Percentiles rank a stretch among this genome's conserved stretches.
Evolutionary conservation across 2,113 vertebrate genomes (phyloP).

Genomic region (Crypturellus undulatus): DNA sequence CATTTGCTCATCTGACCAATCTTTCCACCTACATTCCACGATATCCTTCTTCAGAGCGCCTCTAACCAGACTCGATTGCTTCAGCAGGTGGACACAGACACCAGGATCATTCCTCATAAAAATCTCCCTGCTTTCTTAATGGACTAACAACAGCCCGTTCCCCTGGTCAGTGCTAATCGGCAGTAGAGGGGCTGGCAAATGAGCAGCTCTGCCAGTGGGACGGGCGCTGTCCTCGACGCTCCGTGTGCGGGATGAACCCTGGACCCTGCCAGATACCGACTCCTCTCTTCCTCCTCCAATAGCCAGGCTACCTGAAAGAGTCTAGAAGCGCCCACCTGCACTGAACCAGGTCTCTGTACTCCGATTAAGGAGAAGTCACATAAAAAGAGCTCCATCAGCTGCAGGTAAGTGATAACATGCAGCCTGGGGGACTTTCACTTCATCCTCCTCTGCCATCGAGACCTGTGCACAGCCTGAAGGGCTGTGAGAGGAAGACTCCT

Average conservation of each 20-base stretch:
- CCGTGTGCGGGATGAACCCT: neutral
- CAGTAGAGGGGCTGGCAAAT: too few relatives aligned
- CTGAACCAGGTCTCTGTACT: conserved; percentile 41
- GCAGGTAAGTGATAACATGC: neutral
- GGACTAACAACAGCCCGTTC: neutral
- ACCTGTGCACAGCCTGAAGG: neutral
- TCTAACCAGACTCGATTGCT: neutral
- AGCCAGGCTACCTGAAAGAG: neutral
- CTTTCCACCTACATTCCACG: neutral
- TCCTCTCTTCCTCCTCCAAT: neutral
- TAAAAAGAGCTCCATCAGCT: conserved; percentile 32
- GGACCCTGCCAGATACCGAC: neutral
- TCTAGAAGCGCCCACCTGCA: conserved; percentile 34
- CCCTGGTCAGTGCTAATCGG: neutral
- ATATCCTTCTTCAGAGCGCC: neutral
- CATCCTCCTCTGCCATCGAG: neutral
- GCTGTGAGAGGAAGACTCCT: neutral
- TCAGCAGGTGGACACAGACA: neutral
- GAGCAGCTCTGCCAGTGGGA: conserved; percentile 31
- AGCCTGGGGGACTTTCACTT: neutral
- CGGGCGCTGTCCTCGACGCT: neutral
- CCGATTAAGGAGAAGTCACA: conserved; percentile 43
- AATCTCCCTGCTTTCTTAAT: neutral
- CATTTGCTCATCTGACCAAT: neutral
- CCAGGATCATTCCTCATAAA: neutral